Evolutionary conservation across 1,140 invertebrate genomes (phyloP).

Genomic region (Pantala flavescens): DNA sequence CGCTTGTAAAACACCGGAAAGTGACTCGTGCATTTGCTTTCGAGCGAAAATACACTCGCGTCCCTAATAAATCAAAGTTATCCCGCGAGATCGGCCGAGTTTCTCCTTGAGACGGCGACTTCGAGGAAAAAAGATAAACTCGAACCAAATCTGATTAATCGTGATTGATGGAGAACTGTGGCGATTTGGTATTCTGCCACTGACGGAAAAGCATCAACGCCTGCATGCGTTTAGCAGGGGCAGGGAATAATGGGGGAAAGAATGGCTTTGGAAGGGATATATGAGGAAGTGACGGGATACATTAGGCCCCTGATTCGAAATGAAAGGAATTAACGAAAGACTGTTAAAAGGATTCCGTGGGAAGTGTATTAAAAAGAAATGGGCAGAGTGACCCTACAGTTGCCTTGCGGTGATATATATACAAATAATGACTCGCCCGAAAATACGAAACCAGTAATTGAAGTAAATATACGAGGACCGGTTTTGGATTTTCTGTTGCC

Average conservation of each 20-base stretch:
- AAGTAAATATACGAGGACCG: too few relatives aligned
- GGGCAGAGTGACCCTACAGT: too few relatives aligned
- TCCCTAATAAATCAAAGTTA: conserved; percentile 3
- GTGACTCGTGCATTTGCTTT: not conserved
- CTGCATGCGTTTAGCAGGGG: not conserved
- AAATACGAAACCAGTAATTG: too few relatives aligned
- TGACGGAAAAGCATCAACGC: not conserved
- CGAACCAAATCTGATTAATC: not conserved
- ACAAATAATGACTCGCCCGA: too few relatives aligned
- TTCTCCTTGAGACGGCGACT: not conserved
- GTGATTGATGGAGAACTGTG: not conserved
- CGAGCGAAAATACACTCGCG: not conserved
- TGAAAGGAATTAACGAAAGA: too few relatives aligned
- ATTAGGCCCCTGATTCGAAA: too few relatives aligned
- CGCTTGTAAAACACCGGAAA: not conserved
- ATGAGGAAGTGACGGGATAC: not conserved
- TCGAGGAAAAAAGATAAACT: not conserved
- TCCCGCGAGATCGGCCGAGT: not conserved
- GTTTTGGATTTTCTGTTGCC: too few relatives aligned
- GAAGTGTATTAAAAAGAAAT: too few relatives aligned
- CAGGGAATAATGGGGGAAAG: not conserved
- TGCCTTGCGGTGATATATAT: too few relatives aligned
- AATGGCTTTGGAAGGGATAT: not conserved
- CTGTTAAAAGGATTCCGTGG: too few relatives aligned
- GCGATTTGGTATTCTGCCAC: conserved; percentile 3